A percentile compares a stretch with the other conserved stretches of the same genome.
Conservation (phyloP, 2,888 invertebrate genomes). For the Bugulina stolonifera region DNA sequence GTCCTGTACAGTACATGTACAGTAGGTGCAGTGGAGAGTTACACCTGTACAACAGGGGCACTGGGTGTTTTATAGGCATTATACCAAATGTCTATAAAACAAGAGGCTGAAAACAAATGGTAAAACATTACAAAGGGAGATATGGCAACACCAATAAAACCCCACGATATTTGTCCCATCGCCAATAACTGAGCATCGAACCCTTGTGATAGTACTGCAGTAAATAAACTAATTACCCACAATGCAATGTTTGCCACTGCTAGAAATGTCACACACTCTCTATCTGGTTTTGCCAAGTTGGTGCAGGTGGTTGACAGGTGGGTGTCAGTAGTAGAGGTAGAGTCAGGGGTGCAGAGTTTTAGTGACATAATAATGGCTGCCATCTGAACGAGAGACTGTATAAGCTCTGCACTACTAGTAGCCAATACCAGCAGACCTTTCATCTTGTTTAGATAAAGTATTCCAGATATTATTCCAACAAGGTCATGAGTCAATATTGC, state of each 20-base stretch:
- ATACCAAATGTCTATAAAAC: slow-evolving; percentile 93
- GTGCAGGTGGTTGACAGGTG: background rate
- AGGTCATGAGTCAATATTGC: slow-evolving; percentile 86
- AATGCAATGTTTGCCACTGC: slow-evolving; percentile 91
- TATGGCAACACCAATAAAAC: slow-evolving; percentile 83
- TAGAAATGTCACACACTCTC: slow-evolving; percentile 89
- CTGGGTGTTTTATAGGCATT: slow-evolving; percentile 70
- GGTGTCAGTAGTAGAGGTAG: slow-evolving; percentile 67
- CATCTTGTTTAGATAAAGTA: slow-evolving; percentile 71
- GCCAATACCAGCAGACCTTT: slow-evolving; percentile 79
- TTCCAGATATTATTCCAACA: slow-evolving; percentile 86
- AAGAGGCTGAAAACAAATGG: slow-evolving; percentile 85
- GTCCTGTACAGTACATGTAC: too few relatives aligned
- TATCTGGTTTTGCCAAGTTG: slow-evolving; percentile 68
- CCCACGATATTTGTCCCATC: slow-evolving; percentile 88
- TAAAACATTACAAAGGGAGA: slow-evolving; percentile 92
- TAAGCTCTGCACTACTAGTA: slow-evolving; percentile 76
- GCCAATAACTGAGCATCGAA: slow-evolving; percentile 88
- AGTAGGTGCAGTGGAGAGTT: too few relatives aligned
- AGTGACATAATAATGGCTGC: slow-evolving; percentile 88
- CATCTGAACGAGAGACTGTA: slow-evolving; percentile 87
- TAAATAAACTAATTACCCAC: slow-evolving; percentile 93
- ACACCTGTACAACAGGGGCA: background rate
- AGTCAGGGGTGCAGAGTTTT: slow-evolving; percentile 75
- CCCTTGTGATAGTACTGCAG: slow-evolving; percentile 84